A percentile compares a stretch with the other conserved stretches of the same genome.
phyloP scores from a whole-genome alignment of 2,888 invertebrate genomes.

The Tridacna gigas region DNA sequence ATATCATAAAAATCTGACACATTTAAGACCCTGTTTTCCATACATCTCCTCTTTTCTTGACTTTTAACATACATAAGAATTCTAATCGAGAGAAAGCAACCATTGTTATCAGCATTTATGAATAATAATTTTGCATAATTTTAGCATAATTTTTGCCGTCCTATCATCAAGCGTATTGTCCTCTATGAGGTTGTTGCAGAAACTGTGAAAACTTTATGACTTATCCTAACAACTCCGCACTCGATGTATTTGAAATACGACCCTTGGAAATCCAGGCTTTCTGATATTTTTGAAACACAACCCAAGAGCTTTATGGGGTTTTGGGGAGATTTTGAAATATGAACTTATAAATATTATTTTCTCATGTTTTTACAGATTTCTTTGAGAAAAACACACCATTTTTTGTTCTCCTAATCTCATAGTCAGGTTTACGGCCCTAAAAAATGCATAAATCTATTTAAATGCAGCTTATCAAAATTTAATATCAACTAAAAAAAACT shows the following conservation, averaged over 20 bases:
- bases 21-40: slow-evolving; percentile 17
- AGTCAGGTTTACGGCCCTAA: too few relatives aligned
- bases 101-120: slow-evolving; percentile 39
- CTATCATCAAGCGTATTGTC: not conserved
- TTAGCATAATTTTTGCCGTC: slow-evolving; percentile 27
- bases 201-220: not conserved
- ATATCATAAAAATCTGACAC: slow-evolving; percentile 12
- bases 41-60: slow-evolving; percentile 12
- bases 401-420: not conserved
- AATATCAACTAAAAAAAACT: too few relatives aligned
- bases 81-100: slow-evolving; percentile 33
- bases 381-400: not conserved
- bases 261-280: not conserved
- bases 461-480: too few relatives aligned
- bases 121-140: slow-evolving; percentile 56
- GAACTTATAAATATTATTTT: too few relatives aligned
- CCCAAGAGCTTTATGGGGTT: not conserved
- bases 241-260: not conserved
- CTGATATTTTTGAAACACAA: too few relatives aligned
- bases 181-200: not conserved
- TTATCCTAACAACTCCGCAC: not conserved
- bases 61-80: slow-evolving; percentile 27
- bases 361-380: too few relatives aligned
- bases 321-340: not conserved
- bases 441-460: too few relatives aligned